A percentile compares a stretch with the other conserved stretches of the same genome.
Evolutionary conservation across 2,888 invertebrate genomes (phyloP).

Genomic region (Cephus spinipes): DNA sequence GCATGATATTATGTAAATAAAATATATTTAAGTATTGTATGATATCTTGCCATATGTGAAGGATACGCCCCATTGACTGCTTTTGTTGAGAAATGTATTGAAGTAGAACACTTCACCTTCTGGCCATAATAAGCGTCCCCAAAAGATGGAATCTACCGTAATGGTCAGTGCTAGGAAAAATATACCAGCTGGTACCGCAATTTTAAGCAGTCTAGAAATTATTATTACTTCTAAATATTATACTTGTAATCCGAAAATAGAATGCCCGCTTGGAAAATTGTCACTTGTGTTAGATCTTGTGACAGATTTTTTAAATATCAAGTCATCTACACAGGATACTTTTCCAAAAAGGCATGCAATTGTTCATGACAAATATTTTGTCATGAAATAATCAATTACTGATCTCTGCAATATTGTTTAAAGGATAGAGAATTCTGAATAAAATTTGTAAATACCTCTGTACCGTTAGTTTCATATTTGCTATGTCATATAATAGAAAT

Average conservation of each 20-base stretch:
- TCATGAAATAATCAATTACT: slow-evolving; percentile 38
- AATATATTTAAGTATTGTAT: slow-evolving; percentile 3
- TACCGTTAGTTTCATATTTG: slow-evolving; percentile 76
- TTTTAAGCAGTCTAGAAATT: slow-evolving; percentile 76
- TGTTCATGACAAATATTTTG: neutral
- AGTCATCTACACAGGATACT: neutral
- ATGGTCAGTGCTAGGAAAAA: slow-evolving; percentile 79
- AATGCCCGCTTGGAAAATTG: neutral
- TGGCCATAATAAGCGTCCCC: slow-evolving; percentile 93
- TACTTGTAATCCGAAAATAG: neutral
- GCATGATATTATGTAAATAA: neutral
- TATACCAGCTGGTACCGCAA: slow-evolving; percentile 79
- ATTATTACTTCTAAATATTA: slow-evolving; percentile 7
- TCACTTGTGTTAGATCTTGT: neutral
- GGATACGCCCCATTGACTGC: slow-evolving; percentile 97
- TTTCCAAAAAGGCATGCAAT: neutral
- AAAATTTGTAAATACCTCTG: slow-evolving; percentile 69
- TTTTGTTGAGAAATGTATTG: slow-evolving; percentile 94
- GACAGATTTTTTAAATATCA: neutral
- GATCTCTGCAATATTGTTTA: slow-evolving; percentile 37
- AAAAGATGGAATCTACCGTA: slow-evolving; percentile 90
- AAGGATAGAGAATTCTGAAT: neutral
- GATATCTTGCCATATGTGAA: slow-evolving; percentile 65
- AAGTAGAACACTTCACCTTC: slow-evolving; percentile 98
- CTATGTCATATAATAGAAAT: slow-evolving; percentile 84